These are phyloP conservation scores for Drosophila yakuba DNA, from an alignment of 1,140 invertebrate genomes.

Conservation along the genomic window DNA sequence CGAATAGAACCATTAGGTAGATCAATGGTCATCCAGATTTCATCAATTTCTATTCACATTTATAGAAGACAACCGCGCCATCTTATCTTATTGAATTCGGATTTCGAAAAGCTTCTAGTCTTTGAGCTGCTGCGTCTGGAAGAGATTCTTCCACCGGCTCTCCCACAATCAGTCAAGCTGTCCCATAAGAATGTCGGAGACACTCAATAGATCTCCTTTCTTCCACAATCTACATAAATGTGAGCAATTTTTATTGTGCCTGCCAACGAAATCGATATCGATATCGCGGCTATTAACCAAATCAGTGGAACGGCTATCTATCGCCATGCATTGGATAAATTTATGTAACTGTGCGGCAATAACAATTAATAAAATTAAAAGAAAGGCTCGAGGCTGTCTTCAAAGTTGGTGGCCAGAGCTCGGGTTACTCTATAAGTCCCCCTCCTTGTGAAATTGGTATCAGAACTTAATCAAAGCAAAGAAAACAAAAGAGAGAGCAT, in stretches of 20 bases:
- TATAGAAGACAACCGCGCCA: conserved; percentile 13
- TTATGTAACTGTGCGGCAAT: conserved; percentile 75
- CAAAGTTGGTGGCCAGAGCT: conserved; percentile 58
- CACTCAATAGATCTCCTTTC: conserved; percentile 46
- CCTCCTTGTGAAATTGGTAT: conserved; percentile 22
- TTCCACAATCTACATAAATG: conserved; percentile 57
- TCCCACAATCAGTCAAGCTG: conserved; percentile 55
- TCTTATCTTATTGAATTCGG: conserved; percentile 28
- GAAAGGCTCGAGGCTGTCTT: conserved; percentile 20
- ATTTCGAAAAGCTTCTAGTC: conserved; percentile 45
- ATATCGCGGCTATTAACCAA: conserved; percentile 78
- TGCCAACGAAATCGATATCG: conserved; percentile 75
- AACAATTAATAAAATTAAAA: conserved; percentile 81
- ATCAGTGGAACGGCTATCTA: conserved; percentile 73
- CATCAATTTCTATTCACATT: not conserved
- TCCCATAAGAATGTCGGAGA: conserved; percentile 47
- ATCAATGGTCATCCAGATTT: not conserved
- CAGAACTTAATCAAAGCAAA: conserved; percentile 71
- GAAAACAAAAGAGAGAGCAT: conserved; percentile 57
- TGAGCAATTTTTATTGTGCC: conserved; percentile 75
- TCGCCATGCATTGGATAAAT: conserved; percentile 45
- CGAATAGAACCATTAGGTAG: conserved; percentile 2
- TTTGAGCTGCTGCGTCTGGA: conserved; percentile 12
- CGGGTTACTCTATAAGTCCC: conserved; percentile 56
- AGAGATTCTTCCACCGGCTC: conserved; percentile 14